Evolutionary conservation across 1,140 invertebrate genomes (phyloP).

Genomic region (Paracyclopina nana): DNA sequence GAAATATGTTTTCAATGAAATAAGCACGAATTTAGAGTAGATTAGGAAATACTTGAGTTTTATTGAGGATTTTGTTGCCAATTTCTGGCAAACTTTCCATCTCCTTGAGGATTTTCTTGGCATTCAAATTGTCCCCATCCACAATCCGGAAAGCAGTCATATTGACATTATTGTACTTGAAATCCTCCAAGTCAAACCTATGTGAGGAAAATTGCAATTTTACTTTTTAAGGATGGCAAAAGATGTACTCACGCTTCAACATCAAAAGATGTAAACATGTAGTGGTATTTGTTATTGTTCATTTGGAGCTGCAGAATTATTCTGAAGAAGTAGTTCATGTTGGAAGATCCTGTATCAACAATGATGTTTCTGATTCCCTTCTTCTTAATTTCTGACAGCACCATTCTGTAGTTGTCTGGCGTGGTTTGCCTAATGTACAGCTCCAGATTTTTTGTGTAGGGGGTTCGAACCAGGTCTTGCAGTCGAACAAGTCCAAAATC

Average conservation of each 20-base stretch:
- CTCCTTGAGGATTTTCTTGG: slow-evolving; percentile 50
- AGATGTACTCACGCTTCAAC: slow-evolving; percentile 2
- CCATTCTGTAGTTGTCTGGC: slow-evolving; percentile 21
- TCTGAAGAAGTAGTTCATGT: slow-evolving; percentile 24
- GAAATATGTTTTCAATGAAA: slow-evolving; percentile 1
- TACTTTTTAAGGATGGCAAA: background rate
- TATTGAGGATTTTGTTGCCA: slow-evolving; percentile 52
- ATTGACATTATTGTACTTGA: slow-evolving; percentile 81
- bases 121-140: slow-evolving; percentile 50
- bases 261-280: slow-evolving; percentile 15
- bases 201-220: slow-evolving; percentile 28
- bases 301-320: slow-evolving; percentile 11
- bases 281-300: slow-evolving; percentile 14
- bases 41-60: slow-evolving; percentile 22
- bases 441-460: slow-evolving; percentile 25
- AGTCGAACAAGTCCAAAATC: slow-evolving; percentile 41
- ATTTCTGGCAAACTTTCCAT: slow-evolving; percentile 74
- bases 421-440: slow-evolving; percentile 25
- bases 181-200: slow-evolving; percentile 74
- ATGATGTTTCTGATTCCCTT: slow-evolving; percentile 26
- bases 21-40: background rate
- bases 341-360: slow-evolving; percentile 25
- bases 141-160: slow-evolving; percentile 75
- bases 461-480: slow-evolving; percentile 29
- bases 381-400: slow-evolving; percentile 25